Evolutionary conservation across 2,888 invertebrate genomes (phyloP).

Genomic region (Erebia epiphron): DNA sequence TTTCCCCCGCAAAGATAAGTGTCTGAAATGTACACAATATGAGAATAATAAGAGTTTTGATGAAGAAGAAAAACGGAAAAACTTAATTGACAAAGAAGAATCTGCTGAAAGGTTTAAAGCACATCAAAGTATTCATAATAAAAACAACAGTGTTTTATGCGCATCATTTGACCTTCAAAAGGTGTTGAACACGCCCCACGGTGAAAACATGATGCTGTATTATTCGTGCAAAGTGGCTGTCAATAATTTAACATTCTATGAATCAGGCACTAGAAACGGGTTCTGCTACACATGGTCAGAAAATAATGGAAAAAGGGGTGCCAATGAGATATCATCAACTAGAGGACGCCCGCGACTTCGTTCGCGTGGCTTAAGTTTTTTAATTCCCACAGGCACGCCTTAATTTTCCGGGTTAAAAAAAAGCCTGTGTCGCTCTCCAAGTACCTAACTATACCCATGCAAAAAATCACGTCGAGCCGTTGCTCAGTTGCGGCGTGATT

Average conservation of each 20-base stretch:
- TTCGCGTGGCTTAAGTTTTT: too few relatives aligned
- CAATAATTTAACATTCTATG: constrained; percentile 41
- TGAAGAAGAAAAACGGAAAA: not conserved
- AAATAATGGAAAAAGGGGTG: constrained; percentile 41
- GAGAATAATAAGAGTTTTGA: not conserved
- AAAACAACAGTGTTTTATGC: constrained; percentile 34
- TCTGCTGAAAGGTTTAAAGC: constrained; percentile 35
- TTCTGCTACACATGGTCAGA: constrained; percentile 42
- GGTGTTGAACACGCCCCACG: constrained; percentile 38
- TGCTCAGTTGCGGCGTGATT: too few relatives aligned
- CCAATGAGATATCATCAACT: constrained; percentile 40
- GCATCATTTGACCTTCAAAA: constrained; percentile 37
- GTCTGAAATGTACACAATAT: not conserved
- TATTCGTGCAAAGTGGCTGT: constrained; percentile 41
- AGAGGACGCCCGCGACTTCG: too few relatives aligned
- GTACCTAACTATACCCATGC: too few relatives aligned
- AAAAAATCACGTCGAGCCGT: too few relatives aligned
- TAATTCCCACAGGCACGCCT: too few relatives aligned
- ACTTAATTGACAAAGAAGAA: constrained; percentile 23
- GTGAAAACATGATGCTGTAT: constrained; percentile 39
- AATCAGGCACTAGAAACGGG: constrained; percentile 39
- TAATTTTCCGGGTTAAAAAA: too few relatives aligned
- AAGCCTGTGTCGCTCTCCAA: too few relatives aligned
- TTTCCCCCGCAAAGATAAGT: not conserved
- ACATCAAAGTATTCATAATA: constrained; percentile 35